These are phyloP conservation scores for Acropora tenuis DNA, from an alignment of 64 coral and sea anemone genomes.

Conservation along the genomic window DNA sequence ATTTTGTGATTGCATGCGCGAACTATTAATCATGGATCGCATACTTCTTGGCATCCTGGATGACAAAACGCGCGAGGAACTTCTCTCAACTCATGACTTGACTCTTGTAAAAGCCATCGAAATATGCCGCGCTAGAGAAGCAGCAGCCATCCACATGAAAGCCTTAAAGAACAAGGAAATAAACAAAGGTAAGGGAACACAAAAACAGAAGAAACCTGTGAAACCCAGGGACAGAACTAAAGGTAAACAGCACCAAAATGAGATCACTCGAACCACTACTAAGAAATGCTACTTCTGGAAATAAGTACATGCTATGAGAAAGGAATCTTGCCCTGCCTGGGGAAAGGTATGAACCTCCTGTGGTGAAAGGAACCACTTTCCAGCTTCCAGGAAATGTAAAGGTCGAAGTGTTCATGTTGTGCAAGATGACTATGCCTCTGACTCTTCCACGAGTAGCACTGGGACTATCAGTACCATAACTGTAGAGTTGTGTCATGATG, in stretches of 20 bases:
- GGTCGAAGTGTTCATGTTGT: background rate
- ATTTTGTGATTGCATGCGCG: no score
- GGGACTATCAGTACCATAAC: background rate
- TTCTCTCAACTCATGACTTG: no score
- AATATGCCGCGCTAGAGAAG: background rate
- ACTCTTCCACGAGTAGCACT: background rate
- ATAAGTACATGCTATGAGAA: conserved; percentile 3
- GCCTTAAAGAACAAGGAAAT: conserved; percentile 12
- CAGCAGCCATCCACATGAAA: background rate
- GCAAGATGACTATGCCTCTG: background rate
- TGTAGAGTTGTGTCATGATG: background rate
- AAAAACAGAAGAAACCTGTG: background rate
- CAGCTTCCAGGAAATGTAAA: conserved; percentile 19
- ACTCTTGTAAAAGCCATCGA: no score
- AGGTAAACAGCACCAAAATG: background rate
- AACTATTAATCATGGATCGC: no score
- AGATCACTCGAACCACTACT: background rate
- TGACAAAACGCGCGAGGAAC: no score
- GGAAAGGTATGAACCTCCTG: conserved; percentile 17
- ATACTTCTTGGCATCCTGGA: no score
- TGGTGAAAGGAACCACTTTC: conserved; percentile 45
- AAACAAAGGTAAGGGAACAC: background rate
- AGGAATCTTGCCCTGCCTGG: conserved; percentile 32
- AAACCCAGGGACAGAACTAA: background rate
- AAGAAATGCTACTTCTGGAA: conserved; percentile 10